Conservation (phyloP, 2,888 invertebrate genomes). For the Hecatera dysodea region DNA sequence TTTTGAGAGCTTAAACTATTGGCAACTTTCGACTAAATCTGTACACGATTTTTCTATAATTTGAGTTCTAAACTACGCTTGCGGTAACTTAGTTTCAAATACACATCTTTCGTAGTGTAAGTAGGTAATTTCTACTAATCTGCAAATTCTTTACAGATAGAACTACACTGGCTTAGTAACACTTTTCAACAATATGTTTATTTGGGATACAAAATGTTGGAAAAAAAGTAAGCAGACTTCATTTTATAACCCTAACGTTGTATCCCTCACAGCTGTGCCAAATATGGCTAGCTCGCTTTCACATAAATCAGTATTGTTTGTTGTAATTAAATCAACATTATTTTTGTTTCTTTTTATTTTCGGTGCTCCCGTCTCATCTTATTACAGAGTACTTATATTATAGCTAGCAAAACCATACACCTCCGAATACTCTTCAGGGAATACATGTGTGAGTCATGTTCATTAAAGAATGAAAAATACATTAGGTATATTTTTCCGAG, state of each 20-base stretch:
- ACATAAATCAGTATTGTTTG: no score
- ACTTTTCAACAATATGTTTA: no score
- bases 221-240: no score
- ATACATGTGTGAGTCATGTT: background rate
- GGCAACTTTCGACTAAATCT: background rate
- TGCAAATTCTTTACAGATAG: background rate
- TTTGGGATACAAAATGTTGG: no score
- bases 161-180: no score
- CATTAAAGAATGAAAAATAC: constrained; percentile 25
- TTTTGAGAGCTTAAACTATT: constrained; percentile 3
- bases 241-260: no score
- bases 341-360: no score
- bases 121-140: background rate
- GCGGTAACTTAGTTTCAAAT: background rate
- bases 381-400: background rate
- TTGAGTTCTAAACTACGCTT: background rate
- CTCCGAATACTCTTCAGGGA: background rate
- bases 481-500: constrained; percentile 10
- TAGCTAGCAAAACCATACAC: background rate
- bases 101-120: background rate
- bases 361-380: no score
- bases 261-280: no score
- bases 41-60: background rate
- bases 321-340: no score
- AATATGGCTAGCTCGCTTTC: no score